These are phyloP conservation scores for Suillia variegata DNA, from an alignment of 2,888 invertebrate species.

Conservation along the genomic window DNA sequence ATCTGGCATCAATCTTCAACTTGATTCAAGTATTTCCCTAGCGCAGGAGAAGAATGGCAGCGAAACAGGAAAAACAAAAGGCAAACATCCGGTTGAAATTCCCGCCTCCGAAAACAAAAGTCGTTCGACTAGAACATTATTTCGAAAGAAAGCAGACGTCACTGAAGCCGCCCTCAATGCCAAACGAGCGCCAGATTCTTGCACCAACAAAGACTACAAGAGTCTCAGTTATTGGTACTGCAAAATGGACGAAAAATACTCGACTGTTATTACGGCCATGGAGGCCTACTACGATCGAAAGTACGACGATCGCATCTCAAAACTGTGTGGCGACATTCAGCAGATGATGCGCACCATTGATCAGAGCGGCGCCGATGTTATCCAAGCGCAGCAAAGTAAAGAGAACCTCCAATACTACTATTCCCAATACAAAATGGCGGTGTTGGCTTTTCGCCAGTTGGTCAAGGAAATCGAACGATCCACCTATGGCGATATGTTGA, in stretches of 20 bases:
- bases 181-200: no score
- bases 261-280: slow-evolving; percentile 33
- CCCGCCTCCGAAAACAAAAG: no score
- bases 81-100: no score
- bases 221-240: slow-evolving; percentile 40
- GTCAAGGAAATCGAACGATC: slow-evolving; percentile 33
- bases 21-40: no score
- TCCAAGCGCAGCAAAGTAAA: slow-evolving; percentile 21
- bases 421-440: slow-evolving; percentile 21
- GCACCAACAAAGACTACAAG: slow-evolving; percentile 32
- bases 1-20: no score
- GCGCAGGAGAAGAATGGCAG: not conserved
- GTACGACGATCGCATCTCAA: slow-evolving; percentile 29
- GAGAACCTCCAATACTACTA: slow-evolving; percentile 4
- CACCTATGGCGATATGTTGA: slow-evolving; percentile 26
- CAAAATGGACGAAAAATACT: slow-evolving; percentile 37
- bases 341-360: slow-evolving; percentile 15
- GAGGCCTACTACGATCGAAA: slow-evolving; percentile 31
- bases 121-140: not conserved
- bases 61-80: no score
- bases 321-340: slow-evolving; percentile 33
- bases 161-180: slow-evolving; percentile 7
- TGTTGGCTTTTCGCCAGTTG: slow-evolving; percentile 33
- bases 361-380: no score
- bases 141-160: not conserved